A percentile compares a stretch with the other conserved stretches of the same genome.
phyloP scores from a whole-genome alignment of 1,140 invertebrate genomes.

The Apocrypta bakeri region DNA sequence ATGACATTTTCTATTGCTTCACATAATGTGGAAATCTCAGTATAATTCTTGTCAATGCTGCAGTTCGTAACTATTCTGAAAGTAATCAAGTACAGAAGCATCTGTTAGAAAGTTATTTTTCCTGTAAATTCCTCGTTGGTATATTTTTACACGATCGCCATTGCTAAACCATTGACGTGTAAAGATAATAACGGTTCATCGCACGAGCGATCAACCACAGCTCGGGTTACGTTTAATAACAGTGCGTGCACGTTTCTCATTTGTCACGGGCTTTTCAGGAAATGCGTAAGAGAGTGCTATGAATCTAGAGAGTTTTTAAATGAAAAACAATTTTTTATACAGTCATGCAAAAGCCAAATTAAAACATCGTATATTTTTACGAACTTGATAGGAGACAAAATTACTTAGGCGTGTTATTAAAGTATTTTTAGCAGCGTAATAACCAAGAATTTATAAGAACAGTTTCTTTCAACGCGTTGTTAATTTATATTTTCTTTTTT shows the following conservation, averaged over 20 bases:
- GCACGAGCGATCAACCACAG: background rate
- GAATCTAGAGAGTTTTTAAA: background rate
- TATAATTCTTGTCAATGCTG: background rate
- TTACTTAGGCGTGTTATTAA: too few species aligned
- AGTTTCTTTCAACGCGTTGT: background rate
- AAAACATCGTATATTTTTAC: too few species aligned
- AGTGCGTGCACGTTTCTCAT: background rate
- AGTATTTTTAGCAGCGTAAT: too few species aligned
- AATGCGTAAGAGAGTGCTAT: background rate
- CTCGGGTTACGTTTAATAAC: background rate
- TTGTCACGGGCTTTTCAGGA: background rate
- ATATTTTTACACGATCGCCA: conserved; percentile 46
- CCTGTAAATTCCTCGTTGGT: conserved; percentile 27
- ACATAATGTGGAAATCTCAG: background rate
- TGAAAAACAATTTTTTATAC: background rate
- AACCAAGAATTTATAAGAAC: background rate
- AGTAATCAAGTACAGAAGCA: conserved; percentile 3
- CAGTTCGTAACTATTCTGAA: background rate
- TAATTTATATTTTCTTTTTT: background rate
- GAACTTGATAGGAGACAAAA: too few species aligned
- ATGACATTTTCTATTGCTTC: background rate
- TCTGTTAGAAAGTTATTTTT: conserved; percentile 50
- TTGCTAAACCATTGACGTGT: conserved; percentile 11
- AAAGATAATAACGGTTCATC: conserved; percentile 38
- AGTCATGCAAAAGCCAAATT: too few species aligned